Evolutionary conservation across 2,888 invertebrate species (phyloP), one percentile per base, ranked within the genome.

Genomic region (Beris morrisii): DNA sequence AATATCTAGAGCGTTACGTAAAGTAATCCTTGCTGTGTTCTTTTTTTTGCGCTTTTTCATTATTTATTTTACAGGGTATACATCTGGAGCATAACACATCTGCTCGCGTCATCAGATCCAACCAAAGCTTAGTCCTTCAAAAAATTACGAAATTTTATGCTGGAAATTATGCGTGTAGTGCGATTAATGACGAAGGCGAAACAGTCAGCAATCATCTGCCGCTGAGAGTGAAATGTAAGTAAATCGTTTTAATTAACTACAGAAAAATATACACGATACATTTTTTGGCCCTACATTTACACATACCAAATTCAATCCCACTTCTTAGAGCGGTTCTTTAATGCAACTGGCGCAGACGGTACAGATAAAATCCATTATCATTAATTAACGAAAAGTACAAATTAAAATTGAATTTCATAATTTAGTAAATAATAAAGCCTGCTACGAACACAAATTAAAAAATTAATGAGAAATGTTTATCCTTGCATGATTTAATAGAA

Each of bases 91-190:
- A 94, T 83, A 94, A 95, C 82, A 89, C 91, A 74, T 89, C 92
- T 55, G 92, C 93, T 64, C 87, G 93, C 70, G 90, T 95, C 74
- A 92, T 95, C 77, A 89, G 92, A 80, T 93, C 93, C 80, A 94
- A 94, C 84, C 93, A 95, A 82, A 93, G 93, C 78, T 84, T 95
- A 72, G 95, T 95, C 70, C 86, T 95, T 76, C 95, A 95, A 82
- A 91, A 90, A 82, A 93, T 95, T 74, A 92, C 92, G 69, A 86
- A 92, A 71, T 88, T 89, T 79, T 91, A 90, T 79, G 91, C 92
- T 71, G 95, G 95, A 70, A 87, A 88, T 73, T 95, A 95, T 83
- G 88, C 91, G 72, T 95, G 95, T 82, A 89, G 92, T 69, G 94
- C 93, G 69, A 88, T 91, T 75, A 95, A 95, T 82, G 88, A 88